phyloP scores from a whole-genome alignment of 2,113 vertebrate species.

The Opisthocomus hoazin region DNA sequence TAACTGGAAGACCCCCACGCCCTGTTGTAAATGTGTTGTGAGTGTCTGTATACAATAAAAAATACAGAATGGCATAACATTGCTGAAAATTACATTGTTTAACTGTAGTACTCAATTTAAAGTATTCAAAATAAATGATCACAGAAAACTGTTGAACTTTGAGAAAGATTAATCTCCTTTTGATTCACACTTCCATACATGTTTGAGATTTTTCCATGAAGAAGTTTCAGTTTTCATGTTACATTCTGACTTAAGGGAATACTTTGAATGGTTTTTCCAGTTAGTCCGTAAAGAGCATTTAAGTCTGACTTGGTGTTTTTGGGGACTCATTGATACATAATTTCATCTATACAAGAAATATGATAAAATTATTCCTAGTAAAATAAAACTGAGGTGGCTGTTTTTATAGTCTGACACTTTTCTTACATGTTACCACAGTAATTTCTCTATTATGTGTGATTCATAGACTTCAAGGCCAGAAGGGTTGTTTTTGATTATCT shows the following conservation, averaged over 20 bases:
- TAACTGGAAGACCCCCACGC: background rate
- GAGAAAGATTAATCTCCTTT: background rate
- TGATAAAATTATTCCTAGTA: background rate
- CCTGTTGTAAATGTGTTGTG: background rate
- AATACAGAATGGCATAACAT: background rate
- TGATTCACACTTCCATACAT: background rate
- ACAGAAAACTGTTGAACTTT: background rate
- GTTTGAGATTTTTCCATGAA: background rate
- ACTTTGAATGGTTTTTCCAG: background rate
- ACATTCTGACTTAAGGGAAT: background rate
- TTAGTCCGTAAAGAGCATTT: background rate
- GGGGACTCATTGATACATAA: background rate
- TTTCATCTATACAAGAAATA: background rate
- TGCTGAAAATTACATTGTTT: background rate
- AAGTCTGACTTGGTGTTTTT: background rate
- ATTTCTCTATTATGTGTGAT: background rate
- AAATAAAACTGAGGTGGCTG: background rate
- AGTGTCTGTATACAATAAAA: background rate
- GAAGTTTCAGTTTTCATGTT: background rate
- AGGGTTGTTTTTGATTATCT: slow-evolving; percentile 3
- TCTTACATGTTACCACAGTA: background rate
- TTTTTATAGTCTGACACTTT: background rate
- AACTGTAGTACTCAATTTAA: background rate
- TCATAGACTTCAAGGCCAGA: background rate
- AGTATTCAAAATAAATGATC: background rate